A percentile compares a stretch with the other conserved stretches of the same genome.
Evolutionary conservation across 2,888 invertebrate species (phyloP).

Genomic region (Steromphala cineraria): DNA sequence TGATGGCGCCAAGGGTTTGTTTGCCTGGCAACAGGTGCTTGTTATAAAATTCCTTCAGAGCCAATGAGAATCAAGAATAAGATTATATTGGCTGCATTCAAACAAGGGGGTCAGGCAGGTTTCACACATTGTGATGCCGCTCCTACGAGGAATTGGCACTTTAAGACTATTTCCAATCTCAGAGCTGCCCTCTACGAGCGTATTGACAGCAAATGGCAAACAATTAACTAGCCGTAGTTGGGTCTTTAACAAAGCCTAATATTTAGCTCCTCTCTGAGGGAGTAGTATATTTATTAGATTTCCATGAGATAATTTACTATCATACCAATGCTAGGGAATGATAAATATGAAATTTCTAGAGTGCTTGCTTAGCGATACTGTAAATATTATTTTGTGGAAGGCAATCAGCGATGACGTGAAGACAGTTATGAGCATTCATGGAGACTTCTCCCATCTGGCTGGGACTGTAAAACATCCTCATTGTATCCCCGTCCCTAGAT

Average conservation of each 20-base stretch:
- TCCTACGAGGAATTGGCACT: background rate
- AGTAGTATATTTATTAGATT: background rate
- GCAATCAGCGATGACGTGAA: background rate
- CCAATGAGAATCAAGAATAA: background rate
- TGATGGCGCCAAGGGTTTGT: background rate
- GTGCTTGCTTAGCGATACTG: background rate
- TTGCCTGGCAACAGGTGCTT: background rate
- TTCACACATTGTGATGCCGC: background rate
- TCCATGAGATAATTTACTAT: background rate
- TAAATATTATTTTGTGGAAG: background rate
- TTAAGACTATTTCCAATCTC: background rate
- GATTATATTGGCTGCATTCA: slow-evolving; percentile 2
- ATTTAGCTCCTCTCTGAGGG: background rate
- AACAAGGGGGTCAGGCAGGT: background rate
- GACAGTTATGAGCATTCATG: background rate
- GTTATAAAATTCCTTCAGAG: background rate
- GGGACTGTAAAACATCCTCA: background rate
- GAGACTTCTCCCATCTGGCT: background rate
- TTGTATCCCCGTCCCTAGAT: background rate
- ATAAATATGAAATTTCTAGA: background rate
- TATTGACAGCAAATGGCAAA: slow-evolving; percentile 2
- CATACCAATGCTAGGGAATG: background rate
- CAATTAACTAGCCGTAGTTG: background rate
- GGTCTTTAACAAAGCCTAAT: background rate
- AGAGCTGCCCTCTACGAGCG: background rate